Percentiles rank a stretch among this genome's conserved stretches.
phyloP scores from a whole-genome alignment of 2,888 invertebrate species.

The Strigamia crassipes region DNA sequence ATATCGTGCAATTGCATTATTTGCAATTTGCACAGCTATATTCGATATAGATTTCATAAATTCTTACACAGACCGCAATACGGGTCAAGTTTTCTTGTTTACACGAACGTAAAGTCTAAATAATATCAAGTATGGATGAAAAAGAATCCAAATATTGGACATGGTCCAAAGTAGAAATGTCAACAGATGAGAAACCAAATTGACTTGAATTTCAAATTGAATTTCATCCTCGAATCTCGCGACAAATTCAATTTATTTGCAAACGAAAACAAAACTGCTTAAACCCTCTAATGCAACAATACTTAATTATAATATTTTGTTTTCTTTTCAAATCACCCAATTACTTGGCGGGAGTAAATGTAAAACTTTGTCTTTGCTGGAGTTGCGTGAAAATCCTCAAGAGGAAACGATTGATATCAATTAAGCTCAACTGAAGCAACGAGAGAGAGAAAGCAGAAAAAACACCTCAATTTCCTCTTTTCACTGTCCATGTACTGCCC shows the following conservation, averaged over 20 bases:
- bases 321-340: background rate
- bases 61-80: background rate
- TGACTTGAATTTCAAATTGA: conserved; percentile 42
- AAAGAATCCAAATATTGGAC: background rate
- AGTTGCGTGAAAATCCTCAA: conserved; percentile 10
- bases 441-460: background rate
- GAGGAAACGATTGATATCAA: conserved; percentile 41
- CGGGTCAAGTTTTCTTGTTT: background rate
- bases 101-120: background rate
- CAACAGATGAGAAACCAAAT: conserved; percentile 34
- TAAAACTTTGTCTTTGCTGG: background rate
- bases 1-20: background rate
- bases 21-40: background rate
- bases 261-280: background rate
- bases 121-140: background rate
- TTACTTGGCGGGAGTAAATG: background rate
- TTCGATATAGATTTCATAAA: background rate
- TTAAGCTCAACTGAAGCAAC: background rate
- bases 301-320: background rate
- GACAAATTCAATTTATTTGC: conserved; percentile 28
- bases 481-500: conserved; percentile 30
- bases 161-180: conserved; percentile 7
- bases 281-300: background rate
- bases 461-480: conserved; percentile 31
- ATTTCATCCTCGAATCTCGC: background rate